Conservation (phyloP, 2,113 vertebrate genomes). For the Lynx canadensis region DNA sequence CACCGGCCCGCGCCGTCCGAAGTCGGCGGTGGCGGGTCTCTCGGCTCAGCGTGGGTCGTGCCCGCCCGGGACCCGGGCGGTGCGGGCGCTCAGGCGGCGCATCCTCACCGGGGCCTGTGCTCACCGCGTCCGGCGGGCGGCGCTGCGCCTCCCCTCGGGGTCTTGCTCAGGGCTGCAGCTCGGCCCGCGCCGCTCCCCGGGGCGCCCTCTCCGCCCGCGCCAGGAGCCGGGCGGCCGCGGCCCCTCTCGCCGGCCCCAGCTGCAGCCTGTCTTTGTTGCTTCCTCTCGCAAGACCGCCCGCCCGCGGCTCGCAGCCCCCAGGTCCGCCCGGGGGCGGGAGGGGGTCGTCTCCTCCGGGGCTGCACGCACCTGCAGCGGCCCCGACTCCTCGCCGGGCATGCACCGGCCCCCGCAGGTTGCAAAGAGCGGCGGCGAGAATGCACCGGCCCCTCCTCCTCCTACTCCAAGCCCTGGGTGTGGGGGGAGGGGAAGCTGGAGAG, state of each 20-base stretch:
- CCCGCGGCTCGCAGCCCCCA: conserved; percentile 28
- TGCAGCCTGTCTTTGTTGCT: conserved; percentile 80
- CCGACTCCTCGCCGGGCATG: conserved; percentile 20
- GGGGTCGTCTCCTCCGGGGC: not conserved
- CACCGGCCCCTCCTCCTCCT: conserved; percentile 75
- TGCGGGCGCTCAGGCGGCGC: conserved; percentile 24
- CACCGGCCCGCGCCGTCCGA: not conserved
- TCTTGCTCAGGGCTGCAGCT: conserved; percentile 55
- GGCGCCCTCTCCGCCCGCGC: conserved; percentile 61
- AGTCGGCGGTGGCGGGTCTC: not conserved
- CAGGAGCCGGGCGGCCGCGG: conserved; percentile 55
- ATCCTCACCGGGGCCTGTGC: conserved; percentile 53
- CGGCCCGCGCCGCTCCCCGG: conserved; percentile 65
- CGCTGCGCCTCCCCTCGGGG: conserved; percentile 67
- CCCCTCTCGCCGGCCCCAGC: conserved; percentile 70
- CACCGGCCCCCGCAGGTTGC: conserved; percentile 71
- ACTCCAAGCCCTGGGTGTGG: conserved; percentile 60
- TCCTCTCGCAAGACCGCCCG: conserved; percentile 52
- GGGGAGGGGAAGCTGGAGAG: conserved; percentile 74
- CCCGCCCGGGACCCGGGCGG: not conserved
- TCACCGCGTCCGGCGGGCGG: conserved; percentile 70
- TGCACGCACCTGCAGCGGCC: conserved; percentile 64
- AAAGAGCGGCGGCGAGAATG: conserved; percentile 56
- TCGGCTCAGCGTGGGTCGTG: conserved; percentile 51
- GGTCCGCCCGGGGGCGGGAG: not conserved